Evolutionary conservation across 2,113 vertebrate genomes (phyloP), one percentile per base, ranked within the genome.

Genomic region (Chloropsis cyanopogon): DNA sequence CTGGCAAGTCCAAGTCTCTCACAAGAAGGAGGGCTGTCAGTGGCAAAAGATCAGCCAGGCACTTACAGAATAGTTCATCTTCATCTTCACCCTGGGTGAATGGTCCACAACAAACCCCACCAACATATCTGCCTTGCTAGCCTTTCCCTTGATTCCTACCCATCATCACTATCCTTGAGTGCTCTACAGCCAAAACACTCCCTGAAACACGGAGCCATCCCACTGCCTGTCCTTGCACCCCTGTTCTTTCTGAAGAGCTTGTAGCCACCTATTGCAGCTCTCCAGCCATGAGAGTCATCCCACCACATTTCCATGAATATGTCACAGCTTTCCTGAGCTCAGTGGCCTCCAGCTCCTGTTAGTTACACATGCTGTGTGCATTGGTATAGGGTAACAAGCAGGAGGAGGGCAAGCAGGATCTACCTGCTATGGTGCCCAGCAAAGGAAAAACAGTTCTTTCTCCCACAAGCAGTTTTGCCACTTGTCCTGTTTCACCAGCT

Each of bases 231-330:
- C 13, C 57, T 71, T 88, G 20, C 29, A 49, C 13, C 18, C 9
- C n/a, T 41, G 16, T 20, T 2, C 42, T 4, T 73, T 73, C 44
- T 53, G 53, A 59, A 39, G 69, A n/a, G 15, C 15, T 52, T n/a
- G 37, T 66, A 24, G 44, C 22, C 52, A 37, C 16, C 37, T 29
- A 17, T 6, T 26, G 68, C 59, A 59, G 6, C 66, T 49, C 33
- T 28, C 44, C 52, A 73, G 29, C 28, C 29, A 29, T 11, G 28
- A 9, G 12, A 57, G 14, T 11, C 37, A 59, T n/a, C 19, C 18
- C 23, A 59, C 10, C 31, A 39, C 0, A 0, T n/a, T 66, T 53
- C 52, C 53, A 37, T 24, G 26, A 29, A 8, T 20, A 5, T 23
- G 19, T 28, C 33, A 28, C 1, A 24, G 12, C 52, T 59, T 39